phyloP scores from a whole-genome alignment of 2,113 vertebrate genomes.

The Thalassoma bifasciatum region DNA sequence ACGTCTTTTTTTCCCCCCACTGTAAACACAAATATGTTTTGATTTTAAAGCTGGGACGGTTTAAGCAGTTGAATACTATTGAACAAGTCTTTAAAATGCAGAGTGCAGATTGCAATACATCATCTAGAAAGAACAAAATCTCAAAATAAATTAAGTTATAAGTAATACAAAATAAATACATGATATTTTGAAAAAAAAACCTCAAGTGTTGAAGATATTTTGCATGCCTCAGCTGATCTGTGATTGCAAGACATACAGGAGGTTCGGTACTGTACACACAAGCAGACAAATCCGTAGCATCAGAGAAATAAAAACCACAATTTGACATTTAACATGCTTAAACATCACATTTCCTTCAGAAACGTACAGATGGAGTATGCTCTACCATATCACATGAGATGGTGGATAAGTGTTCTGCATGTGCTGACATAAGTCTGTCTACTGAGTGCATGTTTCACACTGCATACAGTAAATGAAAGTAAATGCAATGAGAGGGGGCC shows the following conservation, averaged over 20 bases:
- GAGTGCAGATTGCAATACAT: slow-evolving; percentile 36
- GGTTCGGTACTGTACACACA: slow-evolving; percentile 36
- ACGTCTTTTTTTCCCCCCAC: slow-evolving; percentile 11
- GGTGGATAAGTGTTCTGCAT: slow-evolving; percentile 20
- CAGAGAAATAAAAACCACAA: slow-evolving; percentile 15
- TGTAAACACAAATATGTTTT: slow-evolving; percentile 54
- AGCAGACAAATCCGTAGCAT: slow-evolving; percentile 29
- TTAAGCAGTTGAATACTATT: slow-evolving; percentile 38
- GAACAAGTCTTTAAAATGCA: slow-evolving; percentile 56
- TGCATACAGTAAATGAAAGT: slow-evolving; percentile 34
- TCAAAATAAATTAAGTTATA: slow-evolving; percentile 62
- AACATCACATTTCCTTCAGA: slow-evolving; percentile 13
- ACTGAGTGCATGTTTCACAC: slow-evolving; percentile 34
- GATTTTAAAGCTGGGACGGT: slow-evolving; percentile 22
- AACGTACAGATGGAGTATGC: slow-evolving; percentile 22
- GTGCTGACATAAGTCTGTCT: slow-evolving; percentile 37
- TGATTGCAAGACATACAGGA: slow-evolving; percentile 41
- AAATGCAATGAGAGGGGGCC: slow-evolving; percentile 11
- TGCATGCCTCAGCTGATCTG: slow-evolving; percentile 38
- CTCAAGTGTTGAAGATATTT: slow-evolving; percentile 21
- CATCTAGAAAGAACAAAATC: slow-evolving; percentile 45
- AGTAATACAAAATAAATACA: slow-evolving; percentile 72
- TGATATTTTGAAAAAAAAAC: slow-evolving; percentile 42
- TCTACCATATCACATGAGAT: slow-evolving; percentile 7
- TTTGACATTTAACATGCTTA: slow-evolving; percentile 53